phyloP scores from a whole-genome alignment of 30 jellyfish, hydroid and myxozoan genomes.

The Aurelia coerulea region DNA sequence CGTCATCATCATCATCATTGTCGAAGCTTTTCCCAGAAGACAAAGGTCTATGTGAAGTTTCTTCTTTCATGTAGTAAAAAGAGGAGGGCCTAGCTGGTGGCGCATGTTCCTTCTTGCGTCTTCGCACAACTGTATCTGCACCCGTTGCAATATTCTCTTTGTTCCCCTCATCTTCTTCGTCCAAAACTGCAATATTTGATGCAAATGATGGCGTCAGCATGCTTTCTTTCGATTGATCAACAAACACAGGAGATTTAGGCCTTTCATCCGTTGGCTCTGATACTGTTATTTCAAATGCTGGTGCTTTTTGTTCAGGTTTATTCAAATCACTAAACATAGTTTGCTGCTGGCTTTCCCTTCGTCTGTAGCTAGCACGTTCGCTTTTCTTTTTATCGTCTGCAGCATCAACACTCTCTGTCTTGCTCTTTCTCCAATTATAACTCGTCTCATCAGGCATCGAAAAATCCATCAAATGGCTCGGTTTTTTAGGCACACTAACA shows the following conservation, averaged over 20 bases:
- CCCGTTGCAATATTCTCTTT: slow-evolving; percentile 1
- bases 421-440: background rate
- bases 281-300: slow-evolving; percentile 32
- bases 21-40: background rate
- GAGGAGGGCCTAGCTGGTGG: slow-evolving; percentile 71
- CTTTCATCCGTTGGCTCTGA: slow-evolving; percentile 35
- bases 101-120: slow-evolving; percentile 59
- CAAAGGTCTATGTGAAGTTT: background rate
- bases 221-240: background rate
- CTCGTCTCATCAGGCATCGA: slow-evolving; percentile 53
- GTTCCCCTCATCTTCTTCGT: background rate
- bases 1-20: background rate
- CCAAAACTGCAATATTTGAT: slow-evolving; percentile 1
- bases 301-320: slow-evolving; percentile 6
- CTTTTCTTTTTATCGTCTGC: background rate
- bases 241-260: background rate
- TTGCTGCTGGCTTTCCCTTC: slow-evolving; percentile 64
- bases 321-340: background rate
- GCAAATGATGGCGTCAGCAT: background rate
- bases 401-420: slow-evolving; percentile 1
- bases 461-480: slow-evolving; percentile 61
- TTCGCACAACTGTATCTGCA: slow-evolving; percentile 55
- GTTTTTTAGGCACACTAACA: slow-evolving; percentile 54
- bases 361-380: slow-evolving; percentile 48
- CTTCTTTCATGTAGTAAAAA: slow-evolving; percentile 1